phyloP scores from a whole-genome alignment of 2,888 invertebrate genomes.

The Zaprionus obscuricornis region DNA sequence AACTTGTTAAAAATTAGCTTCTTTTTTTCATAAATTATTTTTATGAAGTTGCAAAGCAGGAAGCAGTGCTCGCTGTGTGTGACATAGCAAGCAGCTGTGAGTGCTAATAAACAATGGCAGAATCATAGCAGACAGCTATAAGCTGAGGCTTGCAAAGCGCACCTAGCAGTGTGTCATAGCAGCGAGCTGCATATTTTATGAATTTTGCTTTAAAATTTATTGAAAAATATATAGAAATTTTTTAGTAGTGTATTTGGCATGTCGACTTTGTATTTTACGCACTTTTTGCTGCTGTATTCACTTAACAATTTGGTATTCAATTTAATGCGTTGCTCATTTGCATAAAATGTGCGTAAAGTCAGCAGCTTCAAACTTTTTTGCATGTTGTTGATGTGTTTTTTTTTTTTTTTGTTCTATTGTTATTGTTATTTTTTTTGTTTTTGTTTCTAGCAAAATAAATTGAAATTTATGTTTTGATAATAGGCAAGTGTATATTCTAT shows the following conservation, averaged over 20 bases:
- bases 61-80: neutral
- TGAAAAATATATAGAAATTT: neutral
- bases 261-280: constrained; percentile 10
- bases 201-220: too few relatives aligned
- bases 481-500: constrained; percentile 62
- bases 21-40: too few relatives aligned
- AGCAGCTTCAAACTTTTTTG: constrained; percentile 40
- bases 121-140: neutral
- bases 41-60: too few relatives aligned
- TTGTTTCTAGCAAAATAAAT: constrained; percentile 45
- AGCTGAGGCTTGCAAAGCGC: too few relatives aligned
- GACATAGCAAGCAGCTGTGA: neutral
- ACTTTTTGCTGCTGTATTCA: constrained; percentile 17
- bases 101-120: neutral
- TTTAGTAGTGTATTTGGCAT: neutral
- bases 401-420: constrained; percentile 17
- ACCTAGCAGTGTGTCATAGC: too few relatives aligned
- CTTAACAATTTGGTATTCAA: constrained; percentile 45
- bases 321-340: constrained; percentile 53
- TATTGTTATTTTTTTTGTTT: constrained; percentile 22
- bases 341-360: constrained; percentile 67
- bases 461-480: constrained; percentile 67
- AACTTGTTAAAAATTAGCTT: too few relatives aligned
- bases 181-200: neutral
- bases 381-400: neutral